Conservation (phyloP, 2,113 vertebrate species). For the Mellivora capensis region DNA sequence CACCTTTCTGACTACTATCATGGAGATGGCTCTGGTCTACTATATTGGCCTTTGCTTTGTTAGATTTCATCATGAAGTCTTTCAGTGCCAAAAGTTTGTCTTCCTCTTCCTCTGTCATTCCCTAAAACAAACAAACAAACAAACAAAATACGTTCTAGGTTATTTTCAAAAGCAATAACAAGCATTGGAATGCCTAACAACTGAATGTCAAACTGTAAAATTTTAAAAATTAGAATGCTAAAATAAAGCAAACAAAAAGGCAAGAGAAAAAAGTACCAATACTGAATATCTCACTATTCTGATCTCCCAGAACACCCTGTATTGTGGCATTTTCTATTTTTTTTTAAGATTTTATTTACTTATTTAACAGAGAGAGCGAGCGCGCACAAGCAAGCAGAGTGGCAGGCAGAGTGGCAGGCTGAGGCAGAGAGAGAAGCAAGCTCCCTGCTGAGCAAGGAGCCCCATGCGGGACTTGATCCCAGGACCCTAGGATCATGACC, state of each 20-base stretch:
- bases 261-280: background rate
- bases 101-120: slow-evolving; percentile 98
- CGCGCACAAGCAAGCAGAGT: too few species aligned
- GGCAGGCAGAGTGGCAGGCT: too few species aligned
- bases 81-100: slow-evolving; percentile 96
- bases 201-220: background rate
- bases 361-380: too few species aligned
- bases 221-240: background rate
- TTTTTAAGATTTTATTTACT: too few species aligned
- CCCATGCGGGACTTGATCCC: too few species aligned
- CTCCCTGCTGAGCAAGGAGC: too few species aligned
- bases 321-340: background rate
- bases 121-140: slow-evolving; percentile 79
- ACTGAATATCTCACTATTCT: background rate
- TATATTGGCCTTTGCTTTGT: slow-evolving; percentile 96
- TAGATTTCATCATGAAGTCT: slow-evolving; percentile 98
- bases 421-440: too few species aligned
- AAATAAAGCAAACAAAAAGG: background rate
- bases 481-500: too few species aligned
- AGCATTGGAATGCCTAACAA: background rate
- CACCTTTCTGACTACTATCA: slow-evolving; percentile 89
- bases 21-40: slow-evolving; percentile 93
- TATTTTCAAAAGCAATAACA: slow-evolving; percentile 31
- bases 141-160: background rate
- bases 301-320: background rate